These are phyloP conservation scores for Litoditis marina DNA, from an alignment of 2,888 invertebrate species.

Conservation along the genomic window DNA sequence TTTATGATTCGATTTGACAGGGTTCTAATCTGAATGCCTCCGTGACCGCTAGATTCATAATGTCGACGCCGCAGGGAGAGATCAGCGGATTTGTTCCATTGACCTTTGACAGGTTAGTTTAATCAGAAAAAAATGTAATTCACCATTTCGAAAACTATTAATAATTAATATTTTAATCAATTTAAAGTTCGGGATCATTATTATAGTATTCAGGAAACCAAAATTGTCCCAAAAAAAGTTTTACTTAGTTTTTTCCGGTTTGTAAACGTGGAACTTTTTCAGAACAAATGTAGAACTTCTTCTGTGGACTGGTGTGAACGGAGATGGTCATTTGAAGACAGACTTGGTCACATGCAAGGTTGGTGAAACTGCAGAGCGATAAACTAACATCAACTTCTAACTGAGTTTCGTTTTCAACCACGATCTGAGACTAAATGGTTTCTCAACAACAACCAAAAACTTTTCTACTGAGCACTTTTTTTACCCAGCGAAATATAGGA, in stretches of 20 bases:
- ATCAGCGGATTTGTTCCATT: slow-evolving; percentile 56
- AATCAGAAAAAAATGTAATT: too few species aligned
- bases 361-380: neutral
- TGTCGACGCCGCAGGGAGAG: slow-evolving; percentile 49
- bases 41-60: slow-evolving; percentile 46
- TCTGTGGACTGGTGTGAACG: slow-evolving; percentile 54
- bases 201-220: too few species aligned
- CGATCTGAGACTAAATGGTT: too few species aligned
- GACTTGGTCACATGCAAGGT: slow-evolving; percentile 53
- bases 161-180: too few species aligned
- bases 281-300: slow-evolving; percentile 54
- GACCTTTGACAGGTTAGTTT: slow-evolving; percentile 52
- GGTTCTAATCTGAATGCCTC: slow-evolving; percentile 55
- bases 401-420: too few species aligned
- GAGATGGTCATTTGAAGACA: slow-evolving; percentile 59
- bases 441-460: too few species aligned
- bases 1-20: too few species aligned
- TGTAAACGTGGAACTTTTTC: slow-evolving; percentile 13
- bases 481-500: too few species aligned
- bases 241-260: neutral
- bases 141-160: too few species aligned
- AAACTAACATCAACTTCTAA: slow-evolving; percentile 1
- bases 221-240: too few species aligned
- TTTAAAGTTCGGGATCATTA: too few species aligned
- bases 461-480: too few species aligned